Percentiles rank a stretch among this genome's conserved stretches.
Conservation (phyloP, 2,888 invertebrate genomes). For the Drosophila diplacantha region DNA sequence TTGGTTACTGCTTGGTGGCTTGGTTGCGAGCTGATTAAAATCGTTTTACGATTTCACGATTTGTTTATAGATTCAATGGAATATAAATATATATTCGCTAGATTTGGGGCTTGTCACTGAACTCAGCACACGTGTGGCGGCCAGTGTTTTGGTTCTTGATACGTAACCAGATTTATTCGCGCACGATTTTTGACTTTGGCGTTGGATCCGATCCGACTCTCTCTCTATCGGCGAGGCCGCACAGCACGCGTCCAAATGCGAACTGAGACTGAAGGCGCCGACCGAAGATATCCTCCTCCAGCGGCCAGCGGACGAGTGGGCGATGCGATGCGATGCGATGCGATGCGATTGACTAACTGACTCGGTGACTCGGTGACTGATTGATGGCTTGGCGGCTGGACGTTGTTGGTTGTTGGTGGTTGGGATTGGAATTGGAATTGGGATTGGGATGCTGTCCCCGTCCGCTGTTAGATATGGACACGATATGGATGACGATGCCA, state of each 20-base stretch:
- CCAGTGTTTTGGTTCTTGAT: slow-evolving; percentile 28
- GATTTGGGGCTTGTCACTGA: slow-evolving; percentile 60
- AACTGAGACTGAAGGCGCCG: slow-evolving; percentile 67
- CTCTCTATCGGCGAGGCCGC: slow-evolving; percentile 61
- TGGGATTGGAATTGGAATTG: background rate
- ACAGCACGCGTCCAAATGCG: slow-evolving; percentile 70
- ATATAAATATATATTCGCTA: slow-evolving; percentile 15
- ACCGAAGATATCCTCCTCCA: slow-evolving; percentile 66
- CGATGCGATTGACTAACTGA: slow-evolving; percentile 34
- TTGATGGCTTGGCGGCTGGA: slow-evolving; percentile 38
- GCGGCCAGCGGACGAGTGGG: slow-evolving; percentile 50
- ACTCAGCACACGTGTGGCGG: slow-evolving; percentile 59
- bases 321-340: slow-evolving; percentile 35
- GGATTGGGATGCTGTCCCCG: slow-evolving; percentile 6
- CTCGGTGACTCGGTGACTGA: slow-evolving; percentile 42
- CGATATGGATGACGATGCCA: slow-evolving; percentile 21
- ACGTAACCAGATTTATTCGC: slow-evolving; percentile 26
- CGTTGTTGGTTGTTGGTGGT: slow-evolving; percentile 9
- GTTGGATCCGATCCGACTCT: slow-evolving; percentile 30
- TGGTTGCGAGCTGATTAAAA: slow-evolving; percentile 50
- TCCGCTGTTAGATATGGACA: slow-evolving; percentile 51
- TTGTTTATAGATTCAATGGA: slow-evolving; percentile 30
- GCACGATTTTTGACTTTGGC: slow-evolving; percentile 18
- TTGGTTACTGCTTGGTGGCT: slow-evolving; percentile 35
- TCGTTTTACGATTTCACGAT: slow-evolving; percentile 46